phyloP scores from a whole-genome alignment of 2,113 vertebrate species.

The Noturus placidus region DNA sequence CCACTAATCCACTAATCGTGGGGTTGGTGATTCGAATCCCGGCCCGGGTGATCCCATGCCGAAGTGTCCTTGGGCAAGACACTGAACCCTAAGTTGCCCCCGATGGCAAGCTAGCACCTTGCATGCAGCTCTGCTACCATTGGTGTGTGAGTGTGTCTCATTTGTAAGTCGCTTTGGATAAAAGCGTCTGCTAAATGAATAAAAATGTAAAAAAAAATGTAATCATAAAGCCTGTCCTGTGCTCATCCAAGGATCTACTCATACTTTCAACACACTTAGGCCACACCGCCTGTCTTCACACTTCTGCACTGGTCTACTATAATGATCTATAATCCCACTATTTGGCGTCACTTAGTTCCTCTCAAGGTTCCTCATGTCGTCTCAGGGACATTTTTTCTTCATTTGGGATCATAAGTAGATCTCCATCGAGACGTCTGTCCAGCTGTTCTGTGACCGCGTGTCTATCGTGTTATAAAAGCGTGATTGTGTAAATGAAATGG shows the following conservation, averaged over 20 bases:
- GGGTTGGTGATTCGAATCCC: no score
- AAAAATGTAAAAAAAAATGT: no score
- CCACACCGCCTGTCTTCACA: background rate
- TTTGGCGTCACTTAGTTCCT: background rate
- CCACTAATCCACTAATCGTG: no score
- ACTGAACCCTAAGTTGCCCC: no score
- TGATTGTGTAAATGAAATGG: background rate
- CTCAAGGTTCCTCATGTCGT: background rate
- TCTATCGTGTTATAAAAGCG: background rate
- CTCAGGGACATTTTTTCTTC: background rate
- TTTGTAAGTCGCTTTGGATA: no score
- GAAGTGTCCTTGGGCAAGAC: no score
- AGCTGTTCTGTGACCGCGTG: background rate
- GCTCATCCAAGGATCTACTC: background rate
- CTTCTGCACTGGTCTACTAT: background rate
- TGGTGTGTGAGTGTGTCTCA: no score
- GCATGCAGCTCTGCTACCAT: no score
- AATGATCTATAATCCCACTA: background rate
- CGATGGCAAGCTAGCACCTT: no score
- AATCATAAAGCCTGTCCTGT: background rate
- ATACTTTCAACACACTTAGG: background rate
- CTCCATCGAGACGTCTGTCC: background rate
- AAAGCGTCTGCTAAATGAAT: no score
- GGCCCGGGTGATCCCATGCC: no score
- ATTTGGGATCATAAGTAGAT: background rate